Base-by-base conservation (phyloP, 1,140 invertebrate genomes). In the Camponotus pennsylvanicus region DNA sequence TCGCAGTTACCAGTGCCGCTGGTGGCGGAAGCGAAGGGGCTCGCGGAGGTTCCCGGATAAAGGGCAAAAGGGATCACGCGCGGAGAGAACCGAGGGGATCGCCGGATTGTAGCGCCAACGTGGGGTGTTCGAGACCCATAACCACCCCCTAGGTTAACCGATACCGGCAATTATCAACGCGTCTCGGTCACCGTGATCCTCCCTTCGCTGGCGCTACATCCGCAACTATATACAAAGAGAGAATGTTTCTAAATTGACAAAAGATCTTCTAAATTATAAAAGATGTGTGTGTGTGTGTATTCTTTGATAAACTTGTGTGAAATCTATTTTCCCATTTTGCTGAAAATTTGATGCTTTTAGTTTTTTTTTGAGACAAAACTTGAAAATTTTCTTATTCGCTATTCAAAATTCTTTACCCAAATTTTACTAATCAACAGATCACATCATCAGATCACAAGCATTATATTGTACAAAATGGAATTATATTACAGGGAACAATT, bases 111-210 rank as follows among this genome's bases (percentile, higher is more conserved):
- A 52, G 52, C 34, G 32, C 69, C 27, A 21, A 18, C 42, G 34
- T 69, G 40, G 90, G 86, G 76, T 91, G 90, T 76, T 89, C 87
- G 79, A 85, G 87, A 89, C 87, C 88, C 85, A 55, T 89, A 90
- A 85, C 90, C 90, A 90, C 71, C 89, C 89, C 93, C 93, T 66
- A 92, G 94, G 94, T 95, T 95, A 95, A 95, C 95, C 94, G 94
- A 95, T 94, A 95, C 93, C 93, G 93, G 93, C 94, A 95, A 95
- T 95, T 95, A 95, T 94, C 94, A 95, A 95, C 94, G 94, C 95
- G 93, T 92, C 91, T 90, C 91, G 89, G 89, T 88, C 90, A 92
- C 89, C 64, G 80, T 92, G 70, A 75, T 85, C 75, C 52, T 66
- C 52, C 40, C 40, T 66, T 86, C 11, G 27, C 21, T 3, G 9